A percentile compares a stretch with the other conserved stretches of the same genome.
These are phyloP conservation scores for Papilio machaon DNA, from an alignment of 1,140 invertebrate species.

Conservation along the genomic window DNA sequence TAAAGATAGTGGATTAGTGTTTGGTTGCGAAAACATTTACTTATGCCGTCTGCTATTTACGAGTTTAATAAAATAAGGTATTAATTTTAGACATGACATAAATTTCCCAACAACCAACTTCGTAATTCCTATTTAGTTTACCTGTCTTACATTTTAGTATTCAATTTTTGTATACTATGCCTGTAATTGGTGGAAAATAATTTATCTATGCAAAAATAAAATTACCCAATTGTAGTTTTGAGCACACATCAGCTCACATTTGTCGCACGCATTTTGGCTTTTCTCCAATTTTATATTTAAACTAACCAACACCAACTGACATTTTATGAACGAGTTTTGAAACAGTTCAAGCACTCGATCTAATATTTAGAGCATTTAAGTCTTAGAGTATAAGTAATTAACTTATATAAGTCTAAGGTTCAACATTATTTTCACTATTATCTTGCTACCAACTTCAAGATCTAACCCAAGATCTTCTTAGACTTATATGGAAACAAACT, in stretches of 20 bases:
- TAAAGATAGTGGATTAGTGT: neutral
- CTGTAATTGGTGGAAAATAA: neutral
- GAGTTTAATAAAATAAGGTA: neutral
- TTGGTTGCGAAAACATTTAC: neutral
- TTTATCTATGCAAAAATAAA: slow-evolving; percentile 58
- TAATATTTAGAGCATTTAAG: neutral
- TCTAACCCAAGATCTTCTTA: too few species aligned
- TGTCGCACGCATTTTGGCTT: slow-evolving; percentile 65
- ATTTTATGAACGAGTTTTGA: slow-evolving; percentile 69
- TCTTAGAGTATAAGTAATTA: too few species aligned
- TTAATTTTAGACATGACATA: neutral
- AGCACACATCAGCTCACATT: slow-evolving; percentile 51
- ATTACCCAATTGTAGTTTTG: slow-evolving; percentile 74
- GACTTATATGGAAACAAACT: too few species aligned
- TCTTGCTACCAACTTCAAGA: too few species aligned
- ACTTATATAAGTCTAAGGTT: too few species aligned
- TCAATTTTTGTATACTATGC: neutral
- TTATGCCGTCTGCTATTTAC: neutral
- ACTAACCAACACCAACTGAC: slow-evolving; percentile 61
- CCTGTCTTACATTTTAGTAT: neutral
- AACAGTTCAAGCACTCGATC: slow-evolving; percentile 37
- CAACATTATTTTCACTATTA: too few species aligned
- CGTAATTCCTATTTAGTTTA: neutral
- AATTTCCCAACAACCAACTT: neutral
- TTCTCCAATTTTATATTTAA: slow-evolving; percentile 73